These are phyloP conservation scores for Pogona vitticeps DNA, from an alignment of 2,113 vertebrate species.

Conservation along the genomic window DNA sequence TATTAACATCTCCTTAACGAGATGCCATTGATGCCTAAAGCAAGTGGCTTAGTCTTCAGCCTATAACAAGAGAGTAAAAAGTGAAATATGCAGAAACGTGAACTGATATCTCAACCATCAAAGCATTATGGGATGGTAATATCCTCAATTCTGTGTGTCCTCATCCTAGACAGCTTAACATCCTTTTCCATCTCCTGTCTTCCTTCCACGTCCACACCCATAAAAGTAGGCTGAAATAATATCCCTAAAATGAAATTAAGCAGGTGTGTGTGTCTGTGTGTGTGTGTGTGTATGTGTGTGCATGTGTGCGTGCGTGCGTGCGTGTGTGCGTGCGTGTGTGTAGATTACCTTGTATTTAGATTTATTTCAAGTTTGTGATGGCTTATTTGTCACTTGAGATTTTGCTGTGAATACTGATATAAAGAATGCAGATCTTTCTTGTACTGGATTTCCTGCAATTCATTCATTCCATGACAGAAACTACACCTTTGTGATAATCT, in stretches of 20 bases:
- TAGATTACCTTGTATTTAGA: neutral
- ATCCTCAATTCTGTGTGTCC: neutral
- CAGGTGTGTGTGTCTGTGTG: too few species aligned
- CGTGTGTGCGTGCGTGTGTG: too few species aligned
- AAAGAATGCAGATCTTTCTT: neutral
- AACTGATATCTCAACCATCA: neutral
- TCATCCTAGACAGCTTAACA: neutral
- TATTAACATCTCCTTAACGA: neutral
- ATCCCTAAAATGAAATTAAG: neutral
- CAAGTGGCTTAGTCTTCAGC: neutral
- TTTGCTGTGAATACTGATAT: slow-evolving; percentile 8
- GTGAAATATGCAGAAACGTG: neutral
- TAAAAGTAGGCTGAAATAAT: neutral
- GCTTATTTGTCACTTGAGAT: neutral
- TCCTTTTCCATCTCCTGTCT: neutral
- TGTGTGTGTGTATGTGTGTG: too few species aligned
- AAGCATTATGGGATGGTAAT: neutral
- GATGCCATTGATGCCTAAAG: neutral
- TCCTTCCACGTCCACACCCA: neutral
- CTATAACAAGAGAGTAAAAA: neutral
- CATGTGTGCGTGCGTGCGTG: too few species aligned
- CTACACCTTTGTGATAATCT: neutral
- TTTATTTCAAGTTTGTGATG: neutral
- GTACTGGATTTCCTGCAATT: neutral
- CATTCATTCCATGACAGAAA: neutral